These are phyloP conservation scores for Paratilapia polleni DNA, from an alignment of 2,113 vertebrate genomes.

Conservation along the genomic window DNA sequence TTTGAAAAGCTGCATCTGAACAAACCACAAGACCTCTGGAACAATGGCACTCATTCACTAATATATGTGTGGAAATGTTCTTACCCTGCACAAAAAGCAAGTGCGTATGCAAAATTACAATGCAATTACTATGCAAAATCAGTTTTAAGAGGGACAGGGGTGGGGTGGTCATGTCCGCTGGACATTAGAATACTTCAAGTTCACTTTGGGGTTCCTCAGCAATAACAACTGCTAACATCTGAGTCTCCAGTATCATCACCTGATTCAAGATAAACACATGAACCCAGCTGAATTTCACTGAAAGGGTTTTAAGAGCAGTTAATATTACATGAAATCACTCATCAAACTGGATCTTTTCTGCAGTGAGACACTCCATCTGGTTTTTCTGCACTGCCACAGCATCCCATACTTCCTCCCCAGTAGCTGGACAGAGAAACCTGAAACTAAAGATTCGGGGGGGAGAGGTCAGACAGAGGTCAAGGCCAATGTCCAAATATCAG, in stretches of 20 bases:
- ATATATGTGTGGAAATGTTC: no score
- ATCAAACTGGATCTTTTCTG: neutral
- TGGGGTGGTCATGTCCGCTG: neutral
- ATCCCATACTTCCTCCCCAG: constrained; percentile 44
- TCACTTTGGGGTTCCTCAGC: neutral
- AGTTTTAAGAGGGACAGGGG: neutral
- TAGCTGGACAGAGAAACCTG: constrained; percentile 52
- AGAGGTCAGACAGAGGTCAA: constrained; percentile 56
- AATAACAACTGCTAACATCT: neutral
- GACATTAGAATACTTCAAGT: neutral
- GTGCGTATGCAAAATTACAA: no score
- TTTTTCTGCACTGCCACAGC: constrained; percentile 52
- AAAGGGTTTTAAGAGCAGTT: neutral
- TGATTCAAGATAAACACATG: constrained; percentile 1
- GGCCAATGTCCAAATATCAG: constrained; percentile 54
- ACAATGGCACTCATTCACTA: no score
- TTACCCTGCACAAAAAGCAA: no score
- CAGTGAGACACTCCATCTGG: constrained; percentile 50
- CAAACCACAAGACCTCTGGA: no score
- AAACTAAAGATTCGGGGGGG: constrained; percentile 40
- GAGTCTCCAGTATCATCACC: neutral
- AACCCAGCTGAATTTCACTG: neutral
- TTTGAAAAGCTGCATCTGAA: no score
- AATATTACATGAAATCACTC: constrained; percentile 13
- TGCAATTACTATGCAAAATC: no score